Evolutionary conservation across 2,888 invertebrate genomes (phyloP).

Genomic region (Drosophila neonasuta): DNA sequence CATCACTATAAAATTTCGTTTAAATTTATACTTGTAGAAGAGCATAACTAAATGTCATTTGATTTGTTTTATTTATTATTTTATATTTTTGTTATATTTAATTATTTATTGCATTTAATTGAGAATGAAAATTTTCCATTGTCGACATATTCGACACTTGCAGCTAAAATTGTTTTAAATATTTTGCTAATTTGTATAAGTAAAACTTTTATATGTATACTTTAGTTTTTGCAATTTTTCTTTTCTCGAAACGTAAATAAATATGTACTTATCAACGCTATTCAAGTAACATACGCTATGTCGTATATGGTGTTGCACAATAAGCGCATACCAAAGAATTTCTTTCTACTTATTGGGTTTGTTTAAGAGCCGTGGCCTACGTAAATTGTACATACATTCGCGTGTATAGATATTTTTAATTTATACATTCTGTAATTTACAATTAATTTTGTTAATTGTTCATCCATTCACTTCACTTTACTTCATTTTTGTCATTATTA

Average conservation of each 20-base stretch:
- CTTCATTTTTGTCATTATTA: conserved; percentile 74
- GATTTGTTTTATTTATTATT: conserved; percentile 23
- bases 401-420: conserved; percentile 63
- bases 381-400: conserved; percentile 46
- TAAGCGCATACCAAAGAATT: conserved; percentile 51
- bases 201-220: conserved; percentile 61
- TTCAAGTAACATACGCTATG: conserved; percentile 59
- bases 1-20: conserved; percentile 67
- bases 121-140: conserved; percentile 39
- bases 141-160: conserved; percentile 40
- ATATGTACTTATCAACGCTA: conserved; percentile 43
- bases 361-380: conserved; percentile 56
- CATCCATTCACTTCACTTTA: conserved; percentile 33
- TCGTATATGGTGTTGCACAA: conserved; percentile 43
- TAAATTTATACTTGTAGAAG: conserved; percentile 68
- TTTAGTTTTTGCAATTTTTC: conserved; percentile 16
- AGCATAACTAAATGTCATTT: conserved; percentile 74
- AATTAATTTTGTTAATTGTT: conserved; percentile 46
- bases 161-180: conserved; percentile 76
- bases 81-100: conserved; percentile 31
- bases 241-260: conserved; percentile 41
- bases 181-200: conserved; percentile 78
- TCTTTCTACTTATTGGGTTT: conserved; percentile 52
- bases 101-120: conserved; percentile 42
- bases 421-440: conserved; percentile 68